Conservation (phyloP, 1,140 invertebrate species). For the Melitaea cinxia region DNA sequence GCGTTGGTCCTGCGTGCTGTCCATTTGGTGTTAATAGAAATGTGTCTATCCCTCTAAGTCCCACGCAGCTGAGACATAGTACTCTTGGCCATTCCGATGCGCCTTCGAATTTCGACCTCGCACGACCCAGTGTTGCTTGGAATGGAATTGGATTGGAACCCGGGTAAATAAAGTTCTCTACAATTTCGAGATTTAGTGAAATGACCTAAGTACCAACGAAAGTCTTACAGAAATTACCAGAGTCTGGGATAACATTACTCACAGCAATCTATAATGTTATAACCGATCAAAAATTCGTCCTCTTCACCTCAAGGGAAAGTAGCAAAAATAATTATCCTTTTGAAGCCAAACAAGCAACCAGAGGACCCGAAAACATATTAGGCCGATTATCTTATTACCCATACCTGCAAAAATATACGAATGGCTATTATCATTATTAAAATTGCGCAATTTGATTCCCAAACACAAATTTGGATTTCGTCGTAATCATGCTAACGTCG, state of each 20-base stretch:
- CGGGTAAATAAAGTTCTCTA: too few relatives aligned
- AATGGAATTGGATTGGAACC: too few relatives aligned
- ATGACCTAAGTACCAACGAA: too few relatives aligned
- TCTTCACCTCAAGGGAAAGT: slow-evolving; percentile 6
- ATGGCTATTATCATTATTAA: neutral
- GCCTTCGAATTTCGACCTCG: too few relatives aligned
- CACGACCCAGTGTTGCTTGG: too few relatives aligned
- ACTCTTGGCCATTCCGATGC: too few relatives aligned
- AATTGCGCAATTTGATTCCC: neutral
- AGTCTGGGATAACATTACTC: slow-evolving; percentile 8
- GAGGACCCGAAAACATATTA: slow-evolving; percentile 4
- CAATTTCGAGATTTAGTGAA: too few relatives aligned
- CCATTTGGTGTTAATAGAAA: too few relatives aligned
- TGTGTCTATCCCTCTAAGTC: too few relatives aligned
- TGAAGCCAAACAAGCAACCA: slow-evolving; percentile 9
- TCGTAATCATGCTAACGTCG: neutral
- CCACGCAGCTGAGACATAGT: too few relatives aligned
- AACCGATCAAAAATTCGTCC: neutral
- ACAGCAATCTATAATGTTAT: slow-evolving; percentile 32
- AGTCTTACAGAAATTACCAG: slow-evolving; percentile 17
- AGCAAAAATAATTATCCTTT: slow-evolving; percentile 3
- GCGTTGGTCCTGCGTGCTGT: too few relatives aligned
- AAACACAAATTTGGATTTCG: slow-evolving; percentile 11
- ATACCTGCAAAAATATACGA: slow-evolving; percentile 5
- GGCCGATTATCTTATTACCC: slow-evolving; percentile 5